Base-by-base conservation (phyloP, 2,888 invertebrate species). In the Nebria salina region DNA sequence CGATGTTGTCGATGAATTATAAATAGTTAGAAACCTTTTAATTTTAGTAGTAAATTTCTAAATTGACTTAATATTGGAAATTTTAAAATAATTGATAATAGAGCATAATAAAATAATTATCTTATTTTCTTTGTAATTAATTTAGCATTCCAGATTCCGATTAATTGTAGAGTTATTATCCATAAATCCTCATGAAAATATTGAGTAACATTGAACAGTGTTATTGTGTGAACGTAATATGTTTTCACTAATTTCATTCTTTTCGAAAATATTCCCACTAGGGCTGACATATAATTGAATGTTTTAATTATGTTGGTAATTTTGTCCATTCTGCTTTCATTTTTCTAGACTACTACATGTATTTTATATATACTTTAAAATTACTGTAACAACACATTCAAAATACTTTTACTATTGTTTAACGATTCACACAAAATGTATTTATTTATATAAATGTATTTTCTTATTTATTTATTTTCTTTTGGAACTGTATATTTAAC, bases 371-470 rank as follows among this genome's bases (percentile, higher is more conserved):
- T 25, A 70, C 54, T 54, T 70, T 25, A 70, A 70, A 15, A 5
- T 70, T 25, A 26, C 70, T 20, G 7, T 70, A 70, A 20, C 41
- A 73, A 41, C 41, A 34, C 25, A 41, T 34, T 20, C 41, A 43
- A 73, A 73, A 20, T 20, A 78, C 78, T 78, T 78, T 78, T 78
- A 78, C 78, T 66, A 78, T 78, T 78, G 78, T 78, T 6, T 43
- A 13, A 15, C 20, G 20, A 65, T 76, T 78, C 78, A 73, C 78
- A 78, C 20, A 72, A 78, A 77, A 77, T 54, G 54, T 68, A 64
- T n/a, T 11, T 41, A 73, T 26, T 34, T 70, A 11, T 34, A 34
- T 41, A 72, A 73, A 15, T 73, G 73, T 73, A 25, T 26, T 13
- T 73, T 73, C 26, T 15, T 11, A 41, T 73, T 26, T 41, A 20